Evolutionary conservation across 2,113 vertebrate genomes (phyloP).

Genomic region (Calyptomena viridis): DNA sequence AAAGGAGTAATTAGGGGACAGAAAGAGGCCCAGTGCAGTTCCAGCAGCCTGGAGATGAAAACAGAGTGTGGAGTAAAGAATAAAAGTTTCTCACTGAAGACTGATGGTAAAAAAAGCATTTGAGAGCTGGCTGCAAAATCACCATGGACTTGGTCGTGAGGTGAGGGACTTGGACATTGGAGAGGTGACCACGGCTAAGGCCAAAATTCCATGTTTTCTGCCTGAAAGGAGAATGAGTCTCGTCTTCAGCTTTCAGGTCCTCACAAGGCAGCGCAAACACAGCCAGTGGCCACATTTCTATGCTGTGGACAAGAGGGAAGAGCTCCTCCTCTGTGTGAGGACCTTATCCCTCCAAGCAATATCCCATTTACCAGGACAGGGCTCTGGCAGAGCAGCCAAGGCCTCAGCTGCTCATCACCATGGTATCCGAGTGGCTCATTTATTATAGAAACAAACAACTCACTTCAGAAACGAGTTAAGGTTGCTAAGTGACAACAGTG

Average conservation of each 20-base stretch:
- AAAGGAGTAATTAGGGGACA: background rate
- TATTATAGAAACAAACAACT: conserved; percentile 69
- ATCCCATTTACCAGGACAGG: background rate
- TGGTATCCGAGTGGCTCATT: conserved; percentile 54
- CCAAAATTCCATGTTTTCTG: background rate
- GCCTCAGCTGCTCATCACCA: conserved; percentile 58
- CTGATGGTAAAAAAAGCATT: background rate
- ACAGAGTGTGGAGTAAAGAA: background rate
- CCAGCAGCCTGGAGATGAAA: background rate
- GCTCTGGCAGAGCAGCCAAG: background rate
- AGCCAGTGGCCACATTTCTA: background rate
- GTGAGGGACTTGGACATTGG: no score
- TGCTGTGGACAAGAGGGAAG: background rate
- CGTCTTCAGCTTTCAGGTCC: background rate
- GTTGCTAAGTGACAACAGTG: conserved; percentile 71
- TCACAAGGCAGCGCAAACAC: background rate
- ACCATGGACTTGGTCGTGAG: no score
- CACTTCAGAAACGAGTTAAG: conserved; percentile 54
- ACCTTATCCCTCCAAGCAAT: background rate
- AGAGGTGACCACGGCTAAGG: background rate
- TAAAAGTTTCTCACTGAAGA: background rate
- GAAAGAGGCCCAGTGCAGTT: background rate
- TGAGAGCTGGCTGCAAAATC: background rate
- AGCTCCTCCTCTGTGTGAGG: background rate
- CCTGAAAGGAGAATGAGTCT: background rate